Base-by-base conservation (phyloP, 1,140 invertebrate genomes). In the Megathymus violae region DNA sequence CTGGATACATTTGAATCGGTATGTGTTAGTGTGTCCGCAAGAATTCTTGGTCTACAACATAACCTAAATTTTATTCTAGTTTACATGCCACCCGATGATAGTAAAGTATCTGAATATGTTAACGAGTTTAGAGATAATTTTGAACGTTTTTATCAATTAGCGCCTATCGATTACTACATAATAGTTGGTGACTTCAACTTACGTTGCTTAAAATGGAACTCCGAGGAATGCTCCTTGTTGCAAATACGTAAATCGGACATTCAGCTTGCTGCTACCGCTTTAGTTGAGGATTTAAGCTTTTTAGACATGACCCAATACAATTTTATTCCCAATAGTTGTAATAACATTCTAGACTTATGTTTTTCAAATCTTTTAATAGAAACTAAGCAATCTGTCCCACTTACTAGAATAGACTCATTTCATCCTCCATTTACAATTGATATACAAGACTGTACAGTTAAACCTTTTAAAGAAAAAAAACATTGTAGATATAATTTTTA, bases 181-280 rank as follows among this genome's bases (percentile, higher is more conserved):
- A 47, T 46, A n/a, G 11, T 47, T 1, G 44, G 44, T 14, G 44
- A 47, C 11, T 47, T 47, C 6, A 47, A 47, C 11, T 14, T 47
- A 17, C 44, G n/a, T 14, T 47, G 19, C 7, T 14, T 47, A 13
- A 3, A 13, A 9, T 47, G 44, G 44, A 25, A n/a, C 22, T 13
- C 4, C n/a, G 22, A 13, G 2, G 22, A 22, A 1, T 47, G 19
- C 17, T 27, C 22, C 1, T 2, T 46, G 10, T 1, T 11, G n/a
- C 43, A 46, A 11, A 3, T 46, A 10, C 17, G 43, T 19, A 46
- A 22, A 46, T 4, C 16, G 14, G 16, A 19, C 4, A 11, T 10
- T n/a, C 43, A 46, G 17, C 4, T 11, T 11, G 17, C 43, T 3
- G 43, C 43, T 11, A 46, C 1, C 17, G n/a, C 9, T 1, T 46